A percentile compares a stretch with the other conserved stretches of the same genome.
Conservation (phyloP, 2,113 vertebrate species). For the Centropus unirufus region DNA sequence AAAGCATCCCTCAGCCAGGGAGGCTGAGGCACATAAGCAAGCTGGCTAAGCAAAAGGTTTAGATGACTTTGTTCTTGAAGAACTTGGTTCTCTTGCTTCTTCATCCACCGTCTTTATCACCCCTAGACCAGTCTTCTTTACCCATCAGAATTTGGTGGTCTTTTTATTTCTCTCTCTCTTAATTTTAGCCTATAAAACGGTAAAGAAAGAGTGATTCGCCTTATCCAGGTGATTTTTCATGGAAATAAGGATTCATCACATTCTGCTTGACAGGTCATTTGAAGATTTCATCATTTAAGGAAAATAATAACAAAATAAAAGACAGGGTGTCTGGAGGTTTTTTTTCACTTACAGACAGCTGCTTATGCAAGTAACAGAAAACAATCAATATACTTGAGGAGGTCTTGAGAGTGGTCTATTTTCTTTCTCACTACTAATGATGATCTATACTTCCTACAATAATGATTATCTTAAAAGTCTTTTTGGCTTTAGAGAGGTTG, state of each 20-base stretch:
- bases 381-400: conserved; percentile 33
- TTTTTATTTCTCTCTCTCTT: neutral
- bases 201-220: conserved; percentile 39
- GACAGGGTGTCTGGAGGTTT: neutral
- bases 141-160: neutral
- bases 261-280: conserved; percentile 53
- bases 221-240: conserved; percentile 42
- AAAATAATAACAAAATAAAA: conserved; percentile 22
- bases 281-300: conserved; percentile 52
- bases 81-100: neutral
- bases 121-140: neutral
- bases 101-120: conserved; percentile 7
- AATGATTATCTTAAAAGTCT: conserved; percentile 72
- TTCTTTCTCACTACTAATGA: conserved; percentile 64
- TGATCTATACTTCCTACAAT: conserved; percentile 60
- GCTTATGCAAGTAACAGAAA: conserved; percentile 56
- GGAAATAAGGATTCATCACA: conserved; percentile 48
- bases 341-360: conserved; percentile 44
- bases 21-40: neutral
- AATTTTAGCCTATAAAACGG: neutral
- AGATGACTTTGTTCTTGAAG: neutral
- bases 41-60: neutral
- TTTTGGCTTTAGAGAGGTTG: conserved; percentile 65
- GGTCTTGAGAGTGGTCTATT: conserved; percentile 41
- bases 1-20: neutral